phyloP scores from a whole-genome alignment of 2,888 invertebrate species.

The Horisme vitalbata region DNA sequence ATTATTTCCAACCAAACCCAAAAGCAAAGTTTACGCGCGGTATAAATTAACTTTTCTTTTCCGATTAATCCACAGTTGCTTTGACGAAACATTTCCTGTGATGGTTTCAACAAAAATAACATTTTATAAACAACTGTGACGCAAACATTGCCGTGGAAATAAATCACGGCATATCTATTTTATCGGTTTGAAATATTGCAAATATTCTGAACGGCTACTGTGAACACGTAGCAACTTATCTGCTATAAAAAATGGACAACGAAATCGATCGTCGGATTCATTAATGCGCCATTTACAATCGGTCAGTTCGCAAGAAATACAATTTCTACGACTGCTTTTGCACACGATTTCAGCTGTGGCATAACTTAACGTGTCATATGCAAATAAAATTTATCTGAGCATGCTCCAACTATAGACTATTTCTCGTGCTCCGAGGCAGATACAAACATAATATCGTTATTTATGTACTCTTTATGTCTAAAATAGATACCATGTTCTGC shows the following conservation, averaged over 20 bases:
- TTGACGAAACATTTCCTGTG: constrained; percentile 46
- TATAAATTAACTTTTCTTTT: constrained; percentile 60
- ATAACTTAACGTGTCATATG: not conserved
- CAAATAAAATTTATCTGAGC: not conserved
- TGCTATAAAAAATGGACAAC: constrained; percentile 46
- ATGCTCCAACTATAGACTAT: too few species aligned
- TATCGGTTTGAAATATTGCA: constrained; percentile 55
- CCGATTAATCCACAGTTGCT: constrained; percentile 50
- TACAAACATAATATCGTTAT: too few species aligned
- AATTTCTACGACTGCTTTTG: too few species aligned
- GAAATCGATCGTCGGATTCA: constrained; percentile 34
- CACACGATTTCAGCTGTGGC: too few species aligned
- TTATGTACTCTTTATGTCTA: not conserved
- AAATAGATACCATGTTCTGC: constrained; percentile 1
- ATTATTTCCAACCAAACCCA: constrained; percentile 55
- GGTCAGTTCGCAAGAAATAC: too few species aligned
- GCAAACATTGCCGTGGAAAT: constrained; percentile 44
- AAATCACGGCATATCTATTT: constrained; percentile 46
- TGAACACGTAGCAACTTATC: constrained; percentile 51
- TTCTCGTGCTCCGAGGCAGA: too few species aligned
- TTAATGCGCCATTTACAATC: constrained; percentile 14
- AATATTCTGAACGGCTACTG: constrained; percentile 41
- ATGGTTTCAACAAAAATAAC: constrained; percentile 40
- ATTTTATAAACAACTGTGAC: constrained; percentile 39
- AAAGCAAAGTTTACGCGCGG: constrained; percentile 53